phyloP scores from a whole-genome alignment of 2,888 invertebrate species.

The Patella caerulea region DNA sequence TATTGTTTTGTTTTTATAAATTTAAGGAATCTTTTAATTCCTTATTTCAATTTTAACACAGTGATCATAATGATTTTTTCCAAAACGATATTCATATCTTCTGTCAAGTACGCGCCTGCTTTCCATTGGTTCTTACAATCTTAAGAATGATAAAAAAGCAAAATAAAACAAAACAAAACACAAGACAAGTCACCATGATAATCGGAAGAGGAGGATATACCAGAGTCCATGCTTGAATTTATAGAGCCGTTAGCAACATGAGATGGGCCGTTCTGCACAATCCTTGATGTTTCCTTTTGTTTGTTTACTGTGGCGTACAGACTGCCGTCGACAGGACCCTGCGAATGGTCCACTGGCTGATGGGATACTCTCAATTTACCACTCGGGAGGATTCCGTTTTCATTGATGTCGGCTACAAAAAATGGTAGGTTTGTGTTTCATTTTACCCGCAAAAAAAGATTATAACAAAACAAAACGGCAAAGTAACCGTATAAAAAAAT shows the following conservation, averaged over 20 bases:
- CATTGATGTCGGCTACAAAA: constrained; percentile 53
- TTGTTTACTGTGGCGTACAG: constrained; percentile 81
- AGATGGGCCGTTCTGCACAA: constrained; percentile 49
- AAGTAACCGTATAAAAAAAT: too few species aligned
- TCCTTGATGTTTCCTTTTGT: constrained; percentile 46
- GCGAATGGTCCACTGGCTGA: constrained; percentile 35
- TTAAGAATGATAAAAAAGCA: not conserved
- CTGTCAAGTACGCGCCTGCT: too few species aligned
- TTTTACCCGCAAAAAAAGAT: constrained; percentile 13
- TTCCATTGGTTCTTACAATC: not conserved
- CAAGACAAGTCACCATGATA: constrained; percentile 22
- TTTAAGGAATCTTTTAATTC: too few species aligned
- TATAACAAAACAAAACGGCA: constrained; percentile 18
- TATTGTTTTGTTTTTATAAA: too few species aligned
- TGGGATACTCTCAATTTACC: constrained; percentile 41
- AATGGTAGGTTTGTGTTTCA: constrained; percentile 7
- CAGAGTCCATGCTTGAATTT: constrained; percentile 92
- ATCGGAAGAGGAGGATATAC: constrained; percentile 80
- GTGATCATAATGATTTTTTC: too few species aligned
- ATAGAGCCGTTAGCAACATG: constrained; percentile 74
- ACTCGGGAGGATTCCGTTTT: constrained; percentile 49
- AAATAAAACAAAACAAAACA: constrained; percentile 13
- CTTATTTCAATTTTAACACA: too few species aligned
- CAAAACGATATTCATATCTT: too few species aligned
- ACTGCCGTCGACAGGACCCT: constrained; percentile 85